A percentile compares a stretch with the other conserved stretches of the same genome.
Conservation (phyloP, 2,113 vertebrate genomes). For the Hystrix cristata region DNA sequence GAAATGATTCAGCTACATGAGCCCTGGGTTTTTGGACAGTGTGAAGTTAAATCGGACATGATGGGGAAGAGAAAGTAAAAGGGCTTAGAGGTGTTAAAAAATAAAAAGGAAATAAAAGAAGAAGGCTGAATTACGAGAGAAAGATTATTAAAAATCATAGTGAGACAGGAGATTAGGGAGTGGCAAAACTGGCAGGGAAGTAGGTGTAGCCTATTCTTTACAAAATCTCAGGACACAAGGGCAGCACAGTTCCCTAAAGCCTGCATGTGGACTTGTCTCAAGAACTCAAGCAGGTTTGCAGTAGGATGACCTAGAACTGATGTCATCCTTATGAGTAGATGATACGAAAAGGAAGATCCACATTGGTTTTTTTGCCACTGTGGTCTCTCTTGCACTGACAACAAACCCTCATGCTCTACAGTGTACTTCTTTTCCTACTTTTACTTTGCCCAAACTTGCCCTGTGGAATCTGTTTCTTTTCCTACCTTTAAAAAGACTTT, state of each 20-base stretch:
- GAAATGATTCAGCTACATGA: not conserved
- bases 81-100: not conserved
- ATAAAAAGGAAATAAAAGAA: not conserved
- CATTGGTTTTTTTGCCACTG: not conserved
- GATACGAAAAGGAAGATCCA: not conserved
- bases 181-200: not conserved
- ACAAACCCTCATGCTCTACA: not conserved
- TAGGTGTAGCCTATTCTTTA: not conserved
- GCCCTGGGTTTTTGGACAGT: not conserved
- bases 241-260: not conserved
- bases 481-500: not conserved
- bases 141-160: not conserved
- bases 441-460: not conserved
- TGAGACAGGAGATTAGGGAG: not conserved
- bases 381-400: not conserved
- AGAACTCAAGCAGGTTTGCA: not conserved
- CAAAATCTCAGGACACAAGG: not conserved
- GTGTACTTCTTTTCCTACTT: not conserved
- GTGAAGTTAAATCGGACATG: not conserved
- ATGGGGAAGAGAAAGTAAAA: not conserved
- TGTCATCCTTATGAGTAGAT: not conserved
- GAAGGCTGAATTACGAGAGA: not conserved
- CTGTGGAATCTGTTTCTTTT: not conserved
- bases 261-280: not conserved
- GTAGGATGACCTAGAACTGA: not conserved